A percentile compares a stretch with the other conserved stretches of the same genome.
Conservation (phyloP, 2,797 vertebrate species). For the Scarus forsteni region DNA sequence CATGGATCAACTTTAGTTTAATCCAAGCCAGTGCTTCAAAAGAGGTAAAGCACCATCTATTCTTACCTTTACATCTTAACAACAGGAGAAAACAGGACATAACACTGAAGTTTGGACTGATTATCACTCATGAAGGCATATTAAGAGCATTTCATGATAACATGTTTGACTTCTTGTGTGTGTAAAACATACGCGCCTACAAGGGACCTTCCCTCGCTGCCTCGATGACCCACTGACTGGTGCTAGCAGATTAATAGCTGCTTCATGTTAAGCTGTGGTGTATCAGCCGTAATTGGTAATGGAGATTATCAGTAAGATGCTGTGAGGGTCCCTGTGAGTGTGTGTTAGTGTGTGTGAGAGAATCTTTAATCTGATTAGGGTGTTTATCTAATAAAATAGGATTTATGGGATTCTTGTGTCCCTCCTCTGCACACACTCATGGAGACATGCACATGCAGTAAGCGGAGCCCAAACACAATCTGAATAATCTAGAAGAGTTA, state of each 20-base stretch:
- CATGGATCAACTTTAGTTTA: background rate
- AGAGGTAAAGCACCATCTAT: no score
- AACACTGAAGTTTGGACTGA: no score
- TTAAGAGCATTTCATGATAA: no score
- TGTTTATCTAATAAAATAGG: conserved; percentile 77
- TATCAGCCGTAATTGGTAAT: conserved; percentile 77
- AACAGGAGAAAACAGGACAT: no score
- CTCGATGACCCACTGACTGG: conserved; percentile 65
- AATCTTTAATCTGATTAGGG: conserved; percentile 73
- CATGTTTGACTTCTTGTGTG: background rate
- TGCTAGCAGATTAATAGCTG: conserved; percentile 77
- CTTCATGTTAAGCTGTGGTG: conserved; percentile 73
- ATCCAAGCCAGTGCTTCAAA: background rate
- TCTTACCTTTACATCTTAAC: background rate
- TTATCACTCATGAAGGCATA: no score
- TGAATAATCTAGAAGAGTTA: no score
- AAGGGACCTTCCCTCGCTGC: conserved; percentile 33
- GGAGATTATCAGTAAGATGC: conserved; percentile 78
- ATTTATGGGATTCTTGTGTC: conserved; percentile 56
- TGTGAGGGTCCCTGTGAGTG: conserved; percentile 11
- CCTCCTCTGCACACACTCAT: conserved; percentile 5
- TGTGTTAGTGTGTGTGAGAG: conserved; percentile 25
- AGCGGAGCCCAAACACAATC: conserved; percentile 14
- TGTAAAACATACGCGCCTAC: background rate
- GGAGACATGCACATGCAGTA: background rate